phyloP scores from a whole-genome alignment of 2,797 vertebrate genomes.

The Heterohyrax brucei region DNA sequence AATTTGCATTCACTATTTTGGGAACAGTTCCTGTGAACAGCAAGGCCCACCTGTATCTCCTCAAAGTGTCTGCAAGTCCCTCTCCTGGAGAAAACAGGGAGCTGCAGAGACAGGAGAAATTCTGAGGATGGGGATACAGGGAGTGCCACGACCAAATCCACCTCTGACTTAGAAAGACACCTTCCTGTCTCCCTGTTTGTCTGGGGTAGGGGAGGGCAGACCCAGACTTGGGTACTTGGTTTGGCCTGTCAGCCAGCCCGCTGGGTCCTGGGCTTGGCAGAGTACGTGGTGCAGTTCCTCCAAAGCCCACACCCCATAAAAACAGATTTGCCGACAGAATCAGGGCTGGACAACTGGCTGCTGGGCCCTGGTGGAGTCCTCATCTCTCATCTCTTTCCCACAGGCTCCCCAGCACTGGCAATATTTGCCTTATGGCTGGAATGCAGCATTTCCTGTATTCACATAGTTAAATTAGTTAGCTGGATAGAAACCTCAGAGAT shows the following conservation, averaged over 20 bases:
- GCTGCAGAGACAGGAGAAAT: constrained; percentile 72
- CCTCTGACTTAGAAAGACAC: constrained; percentile 1
- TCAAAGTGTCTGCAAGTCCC: constrained; percentile 75
- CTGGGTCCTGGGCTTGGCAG: not conserved
- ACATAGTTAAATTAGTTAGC: constrained; percentile 92
- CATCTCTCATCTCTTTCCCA: constrained; percentile 59
- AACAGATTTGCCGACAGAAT: constrained; percentile 59
- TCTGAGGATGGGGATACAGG: constrained; percentile 29
- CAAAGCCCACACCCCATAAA: constrained; percentile 53
- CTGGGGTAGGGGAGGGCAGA: fast-evolving
- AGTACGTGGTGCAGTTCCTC: constrained; percentile 59
- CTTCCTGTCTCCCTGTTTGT: not conserved
- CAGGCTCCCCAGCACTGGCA: constrained; percentile 82
- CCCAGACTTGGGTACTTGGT: not conserved
- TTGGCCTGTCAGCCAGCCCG: not conserved
- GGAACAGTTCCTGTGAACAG: constrained; percentile 69
- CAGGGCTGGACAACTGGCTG: not conserved
- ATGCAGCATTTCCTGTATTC: constrained; percentile 89
- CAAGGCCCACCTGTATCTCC: constrained; percentile 83
- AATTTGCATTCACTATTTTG: constrained; percentile 82
- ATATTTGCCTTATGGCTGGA: constrained; percentile 89
- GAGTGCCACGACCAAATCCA: not conserved
- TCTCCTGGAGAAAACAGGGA: constrained; percentile 83
- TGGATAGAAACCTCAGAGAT: constrained; percentile 91
- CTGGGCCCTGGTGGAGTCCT: constrained; percentile 65